phyloP scores from a whole-genome alignment of 2,888 invertebrate species.

The Mesorhabditis sp. region DNA sequence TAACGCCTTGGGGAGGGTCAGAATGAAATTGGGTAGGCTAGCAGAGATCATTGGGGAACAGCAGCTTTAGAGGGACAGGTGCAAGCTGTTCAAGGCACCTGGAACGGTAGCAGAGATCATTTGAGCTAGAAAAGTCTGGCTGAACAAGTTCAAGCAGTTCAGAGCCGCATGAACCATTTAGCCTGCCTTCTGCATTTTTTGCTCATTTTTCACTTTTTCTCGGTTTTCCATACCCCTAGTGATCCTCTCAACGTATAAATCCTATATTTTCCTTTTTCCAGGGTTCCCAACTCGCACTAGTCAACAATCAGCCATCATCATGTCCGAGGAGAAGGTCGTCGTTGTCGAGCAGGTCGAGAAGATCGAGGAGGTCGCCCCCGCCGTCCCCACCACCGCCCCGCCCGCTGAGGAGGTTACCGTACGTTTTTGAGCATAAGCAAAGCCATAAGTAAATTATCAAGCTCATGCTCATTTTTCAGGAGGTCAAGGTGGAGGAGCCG shows the following conservation, averaged over 20 bases:
- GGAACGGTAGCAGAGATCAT: no score
- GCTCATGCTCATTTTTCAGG: slow-evolving; percentile 10
- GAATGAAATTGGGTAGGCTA: no score
- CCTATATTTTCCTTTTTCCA: not conserved
- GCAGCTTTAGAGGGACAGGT: no score
- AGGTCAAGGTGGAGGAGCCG: slow-evolving; percentile 19
- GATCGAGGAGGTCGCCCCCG: slow-evolving; percentile 28
- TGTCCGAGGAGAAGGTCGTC: slow-evolving; percentile 16
- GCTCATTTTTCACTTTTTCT: not conserved
- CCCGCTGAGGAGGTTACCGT: slow-evolving; percentile 22
- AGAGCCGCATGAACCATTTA: no score
- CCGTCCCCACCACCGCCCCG: slow-evolving; percentile 34
- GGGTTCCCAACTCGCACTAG: not conserved
- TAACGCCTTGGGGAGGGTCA: no score
- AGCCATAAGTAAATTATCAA: not conserved
- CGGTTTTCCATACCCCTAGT: slow-evolving; percentile 2
- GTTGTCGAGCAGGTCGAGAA: slow-evolving; percentile 18
- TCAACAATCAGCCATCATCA: not conserved
- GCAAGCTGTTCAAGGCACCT: no score
- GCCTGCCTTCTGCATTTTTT: no score
- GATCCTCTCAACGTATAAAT: not conserved
- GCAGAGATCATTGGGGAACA: no score
- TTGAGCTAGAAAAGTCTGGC: no score
- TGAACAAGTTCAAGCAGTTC: no score
- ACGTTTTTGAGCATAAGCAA: not conserved